phyloP scores from a whole-genome alignment of 2,888 invertebrate species.

The Nipponacmea schrenckii region DNA sequence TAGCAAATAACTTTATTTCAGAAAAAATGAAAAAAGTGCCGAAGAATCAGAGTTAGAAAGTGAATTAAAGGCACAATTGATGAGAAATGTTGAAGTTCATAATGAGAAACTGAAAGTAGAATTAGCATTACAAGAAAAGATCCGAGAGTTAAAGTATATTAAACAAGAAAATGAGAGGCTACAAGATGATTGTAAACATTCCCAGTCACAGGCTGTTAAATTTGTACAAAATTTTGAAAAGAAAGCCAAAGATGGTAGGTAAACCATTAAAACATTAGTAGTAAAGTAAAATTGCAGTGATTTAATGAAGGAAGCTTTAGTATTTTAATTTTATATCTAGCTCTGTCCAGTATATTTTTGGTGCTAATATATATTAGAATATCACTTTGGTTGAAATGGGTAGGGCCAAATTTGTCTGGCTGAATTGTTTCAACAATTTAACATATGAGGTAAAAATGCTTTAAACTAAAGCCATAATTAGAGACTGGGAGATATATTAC shows the following conservation, averaged over 20 bases:
- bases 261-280: not conserved
- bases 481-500: too few relatives aligned
- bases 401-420: too few relatives aligned
- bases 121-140: slow-evolving; percentile 50
- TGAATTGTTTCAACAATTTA: too few relatives aligned
- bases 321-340: too few relatives aligned
- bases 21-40: slow-evolving; percentile 40
- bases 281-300: not conserved
- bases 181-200: slow-evolving; percentile 45
- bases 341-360: too few relatives aligned
- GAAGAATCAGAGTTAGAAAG: slow-evolving; percentile 57
- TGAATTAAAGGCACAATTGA: slow-evolving; percentile 52
- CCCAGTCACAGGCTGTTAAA: slow-evolving; percentile 47
- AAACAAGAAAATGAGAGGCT: slow-evolving; percentile 42
- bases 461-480: too few relatives aligned
- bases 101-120: slow-evolving; percentile 53
- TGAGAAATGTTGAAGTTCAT: slow-evolving; percentile 54
- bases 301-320: too few relatives aligned
- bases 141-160: slow-evolving; percentile 45
- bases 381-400: too few relatives aligned
- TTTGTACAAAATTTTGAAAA: slow-evolving; percentile 55
- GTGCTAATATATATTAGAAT: too few relatives aligned
- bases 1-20: slow-evolving; percentile 8
- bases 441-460: too few relatives aligned
- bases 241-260: slow-evolving; percentile 54